Conservation (phyloP, 2,113 vertebrate genomes). For the Tragelaphus imberbis region DNA sequence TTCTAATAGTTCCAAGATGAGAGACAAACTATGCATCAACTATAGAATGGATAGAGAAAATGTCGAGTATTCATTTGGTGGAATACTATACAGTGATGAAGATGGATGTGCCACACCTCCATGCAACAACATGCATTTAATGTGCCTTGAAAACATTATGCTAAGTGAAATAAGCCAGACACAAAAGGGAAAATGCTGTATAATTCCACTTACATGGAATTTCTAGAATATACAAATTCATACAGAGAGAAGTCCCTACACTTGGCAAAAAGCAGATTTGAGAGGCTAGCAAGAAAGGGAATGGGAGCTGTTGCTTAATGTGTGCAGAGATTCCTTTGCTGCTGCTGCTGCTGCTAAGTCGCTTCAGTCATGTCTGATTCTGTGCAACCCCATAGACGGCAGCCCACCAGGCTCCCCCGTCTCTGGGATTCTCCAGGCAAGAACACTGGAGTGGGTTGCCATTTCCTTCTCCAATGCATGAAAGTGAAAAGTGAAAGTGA, state of each 20-base stretch:
- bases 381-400: too few species aligned
- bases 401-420: too few species aligned
- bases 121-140: not conserved
- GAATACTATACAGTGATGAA: not conserved
- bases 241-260: not conserved
- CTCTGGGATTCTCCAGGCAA: too few species aligned
- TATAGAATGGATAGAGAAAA: not conserved
- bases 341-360: too few species aligned
- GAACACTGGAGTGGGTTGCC: too few species aligned
- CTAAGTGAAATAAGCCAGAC: not conserved
- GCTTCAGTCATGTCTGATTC: too few species aligned
- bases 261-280: not conserved
- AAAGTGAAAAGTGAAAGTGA: too few species aligned
- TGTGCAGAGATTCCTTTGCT: not conserved
- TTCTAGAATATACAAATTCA: not conserved
- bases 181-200: not conserved
- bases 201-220: not conserved
- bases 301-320: not conserved
- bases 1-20: not conserved
- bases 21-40: not conserved
- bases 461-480: too few species aligned
- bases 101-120: not conserved
- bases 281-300: not conserved
- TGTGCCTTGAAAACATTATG: not conserved
- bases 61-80: not conserved